phyloP scores from a whole-genome alignment of 2,113 vertebrate genomes.

The Meriones unguiculatus region DNA sequence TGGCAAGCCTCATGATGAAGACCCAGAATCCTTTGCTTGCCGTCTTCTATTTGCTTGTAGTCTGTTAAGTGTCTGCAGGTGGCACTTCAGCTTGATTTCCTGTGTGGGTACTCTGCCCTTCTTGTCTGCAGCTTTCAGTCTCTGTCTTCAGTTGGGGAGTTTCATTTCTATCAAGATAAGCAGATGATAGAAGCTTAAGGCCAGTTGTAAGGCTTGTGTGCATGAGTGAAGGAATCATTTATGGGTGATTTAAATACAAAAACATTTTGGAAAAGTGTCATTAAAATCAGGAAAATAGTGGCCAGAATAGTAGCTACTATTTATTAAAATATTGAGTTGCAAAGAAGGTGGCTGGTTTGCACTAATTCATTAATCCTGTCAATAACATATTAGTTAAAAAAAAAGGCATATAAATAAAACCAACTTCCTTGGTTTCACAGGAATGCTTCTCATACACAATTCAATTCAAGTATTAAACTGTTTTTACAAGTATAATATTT shows the following conservation, averaged over 20 bases:
- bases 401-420: background rate
- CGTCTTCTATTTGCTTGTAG: background rate
- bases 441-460: background rate
- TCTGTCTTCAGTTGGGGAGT: background rate
- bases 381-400: background rate
- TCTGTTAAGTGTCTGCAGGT: background rate
- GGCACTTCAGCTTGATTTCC: background rate
- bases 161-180: slow-evolving; percentile 8
- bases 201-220: background rate
- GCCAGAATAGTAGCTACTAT: slow-evolving; percentile 18
- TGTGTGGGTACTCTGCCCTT: background rate
- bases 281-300: background rate
- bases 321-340: background rate
- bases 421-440: background rate
- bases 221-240: slow-evolving; percentile 3
- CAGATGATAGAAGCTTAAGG: background rate
- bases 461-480: background rate
- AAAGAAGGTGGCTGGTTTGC: background rate
- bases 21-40: background rate
- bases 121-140: background rate
- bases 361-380: background rate
- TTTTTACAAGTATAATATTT: background rate
- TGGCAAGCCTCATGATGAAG: background rate
- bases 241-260: background rate
- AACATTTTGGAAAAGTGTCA: slow-evolving; percentile 31